These are phyloP conservation scores for Bombus confusus DNA, from an alignment of 1,140 invertebrate genomes.

Conservation along the genomic window DNA sequence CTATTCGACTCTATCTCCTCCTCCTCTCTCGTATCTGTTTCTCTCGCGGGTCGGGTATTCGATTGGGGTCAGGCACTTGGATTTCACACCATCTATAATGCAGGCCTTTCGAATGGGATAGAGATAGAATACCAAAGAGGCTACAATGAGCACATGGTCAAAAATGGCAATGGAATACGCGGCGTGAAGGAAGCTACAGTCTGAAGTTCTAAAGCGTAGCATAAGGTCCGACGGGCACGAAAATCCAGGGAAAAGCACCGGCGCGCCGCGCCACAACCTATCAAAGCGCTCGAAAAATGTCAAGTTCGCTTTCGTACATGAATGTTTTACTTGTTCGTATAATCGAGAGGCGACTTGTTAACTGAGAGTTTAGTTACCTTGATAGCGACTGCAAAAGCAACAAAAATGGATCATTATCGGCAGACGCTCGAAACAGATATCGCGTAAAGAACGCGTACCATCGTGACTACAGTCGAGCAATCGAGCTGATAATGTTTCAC, in stretches of 20 bases:
- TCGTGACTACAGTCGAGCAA: neutral
- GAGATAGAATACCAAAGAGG: slow-evolving; percentile 63
- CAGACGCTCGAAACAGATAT: neutral
- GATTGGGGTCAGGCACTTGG: slow-evolving; percentile 68
- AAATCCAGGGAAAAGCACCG: neutral
- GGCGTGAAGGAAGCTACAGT: neutral
- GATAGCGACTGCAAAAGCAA: no score
- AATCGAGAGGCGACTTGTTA: neutral
- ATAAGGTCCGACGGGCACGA: no score
- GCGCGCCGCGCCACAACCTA: no score
- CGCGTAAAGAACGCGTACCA: neutral
- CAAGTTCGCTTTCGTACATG: neutral
- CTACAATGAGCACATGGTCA: slow-evolving; percentile 38
- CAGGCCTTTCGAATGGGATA: slow-evolving; percentile 59
- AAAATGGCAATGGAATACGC: slow-evolving; percentile 41
- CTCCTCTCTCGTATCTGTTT: slow-evolving; percentile 22
- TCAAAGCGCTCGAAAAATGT: neutral
- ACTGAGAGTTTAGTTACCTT: neutral
- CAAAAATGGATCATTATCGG: neutral
- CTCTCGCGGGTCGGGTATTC: slow-evolving; percentile 42
- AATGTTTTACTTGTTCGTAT: neutral
- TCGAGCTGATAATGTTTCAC: neutral
- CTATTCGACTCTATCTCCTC: slow-evolving; percentile 22
- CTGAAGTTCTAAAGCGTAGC: neutral
- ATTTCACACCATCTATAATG: slow-evolving; percentile 71